Evolutionary conservation across 92 coral and sea anemone genomes (phyloP).

Genomic region (Nematostella vectensis): DNA sequence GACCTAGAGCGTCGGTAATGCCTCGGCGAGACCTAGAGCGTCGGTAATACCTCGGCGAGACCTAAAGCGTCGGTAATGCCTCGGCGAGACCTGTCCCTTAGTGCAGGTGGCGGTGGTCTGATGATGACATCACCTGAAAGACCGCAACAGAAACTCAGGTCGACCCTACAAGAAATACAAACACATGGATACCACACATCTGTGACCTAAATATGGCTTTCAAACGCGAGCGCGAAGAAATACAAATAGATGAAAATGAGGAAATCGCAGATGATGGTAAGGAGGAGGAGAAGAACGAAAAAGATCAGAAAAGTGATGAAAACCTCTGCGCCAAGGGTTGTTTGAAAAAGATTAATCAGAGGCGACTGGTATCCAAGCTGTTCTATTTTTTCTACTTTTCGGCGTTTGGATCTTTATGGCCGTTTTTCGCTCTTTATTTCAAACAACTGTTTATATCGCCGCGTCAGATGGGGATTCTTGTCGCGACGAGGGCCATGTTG

Average conservation of each 20-base stretch:
- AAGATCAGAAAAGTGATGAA: conserved; percentile 8
- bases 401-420: conserved; percentile 93
- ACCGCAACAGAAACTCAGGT: too few relatives aligned
- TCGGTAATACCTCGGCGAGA: too few relatives aligned
- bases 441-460: conserved; percentile 94
- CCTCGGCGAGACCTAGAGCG: too few relatives aligned
- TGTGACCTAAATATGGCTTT: conserved; percentile 18
- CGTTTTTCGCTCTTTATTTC: conserved; percentile 89
- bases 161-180: too few relatives aligned
- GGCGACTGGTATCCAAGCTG: conserved; percentile 91
- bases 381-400: conserved; percentile 95
- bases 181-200: not conserved
- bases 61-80: too few relatives aligned
- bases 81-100: too few relatives aligned
- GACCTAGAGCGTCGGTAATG: too few relatives aligned
- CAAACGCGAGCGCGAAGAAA: conserved; percentile 9
- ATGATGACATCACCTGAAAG: too few relatives aligned
- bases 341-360: conserved; percentile 61
- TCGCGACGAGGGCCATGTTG: conserved; percentile 75
- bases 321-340: conserved; percentile 60
- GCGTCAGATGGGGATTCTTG: conserved; percentile 92
- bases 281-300: conserved; percentile 1
- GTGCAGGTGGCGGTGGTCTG: too few relatives aligned
- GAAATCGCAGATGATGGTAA: conserved; percentile 1
- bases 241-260: conserved; percentile 11